Base-by-base conservation (phyloP, 2,888 invertebrate genomes). In the Idaea dimidiata region DNA sequence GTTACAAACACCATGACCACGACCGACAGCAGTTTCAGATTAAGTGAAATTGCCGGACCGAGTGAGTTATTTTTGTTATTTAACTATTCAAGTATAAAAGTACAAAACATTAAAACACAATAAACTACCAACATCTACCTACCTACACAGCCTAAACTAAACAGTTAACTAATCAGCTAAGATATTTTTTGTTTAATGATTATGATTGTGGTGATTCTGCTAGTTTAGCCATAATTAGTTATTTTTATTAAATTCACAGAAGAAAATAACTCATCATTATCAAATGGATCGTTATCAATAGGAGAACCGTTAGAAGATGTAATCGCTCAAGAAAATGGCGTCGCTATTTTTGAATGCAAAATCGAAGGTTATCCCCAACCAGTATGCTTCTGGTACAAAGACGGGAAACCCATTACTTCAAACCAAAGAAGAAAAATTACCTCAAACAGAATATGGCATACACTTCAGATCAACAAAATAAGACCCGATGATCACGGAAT, bases 301-400 rank as follows among this genome's bases (percentile, higher is more conserved):
- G 68, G 72, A 56, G 72, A 75, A 62, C 62, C 66, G 24, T 55
- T 77, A 54, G 69, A 72, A 63, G 74, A 78, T 62, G 59, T 72
- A 16, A 69, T 75, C 16, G 57, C 66, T 10, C 64, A 70, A 17
- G 77, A 77, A 66, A 64, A 64, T 10, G 67, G 66, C 6, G 66
- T 61, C 16, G 71, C 69, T 14, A 58, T 72, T 8, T 76, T 80
- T 59, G 72, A 77, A 66, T 77, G 75, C 57, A 73, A 73, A 68
- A 57, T 75, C 31, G 62, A 61, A 17, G 64, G 67, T 59, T 7
- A 61, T 58, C 17, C 68, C 57, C 58, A 60, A 57, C 59, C 70
- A n/a, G 63, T 61, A 16, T 70, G 65, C 57, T 65, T 60, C 17
- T 80, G 80, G 80, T 72, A 70, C 60, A 77, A 75, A 68, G 68